Percentiles rank a stretch among this genome's conserved stretches.
These are phyloP conservation scores for Asarcornis scutulata DNA, from an alignment of 2,113 vertebrate genomes.

Conservation along the genomic window DNA sequence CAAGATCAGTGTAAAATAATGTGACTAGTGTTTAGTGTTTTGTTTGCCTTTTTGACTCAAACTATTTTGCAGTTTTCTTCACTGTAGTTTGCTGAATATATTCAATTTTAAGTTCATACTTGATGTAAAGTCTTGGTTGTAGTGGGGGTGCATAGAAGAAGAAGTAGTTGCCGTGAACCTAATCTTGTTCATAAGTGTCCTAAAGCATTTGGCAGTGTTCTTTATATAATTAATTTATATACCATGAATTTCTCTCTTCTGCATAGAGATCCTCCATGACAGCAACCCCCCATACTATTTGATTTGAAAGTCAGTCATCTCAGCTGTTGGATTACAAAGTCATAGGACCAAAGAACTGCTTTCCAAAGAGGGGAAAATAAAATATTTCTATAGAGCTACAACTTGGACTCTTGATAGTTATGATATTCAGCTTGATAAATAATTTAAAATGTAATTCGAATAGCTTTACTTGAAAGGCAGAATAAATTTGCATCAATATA, in stretches of 20 bases:
- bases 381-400: slow-evolving; percentile 1
- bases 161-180: background rate
- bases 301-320: background rate
- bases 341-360: background rate
- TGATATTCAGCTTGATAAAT: slow-evolving; percentile 61
- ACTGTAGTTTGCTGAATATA: background rate
- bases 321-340: background rate
- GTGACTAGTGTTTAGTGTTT: background rate
- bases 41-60: background rate
- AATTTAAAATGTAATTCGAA: slow-evolving; percentile 72
- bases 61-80: background rate
- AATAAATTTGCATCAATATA: slow-evolving; percentile 65
- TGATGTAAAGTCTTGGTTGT: background rate
- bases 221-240: background rate
- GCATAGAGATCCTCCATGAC: background rate
- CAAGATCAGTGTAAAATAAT: background rate
- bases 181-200: background rate
- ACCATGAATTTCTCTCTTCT: background rate
- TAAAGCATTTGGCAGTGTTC: background rate
- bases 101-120: background rate
- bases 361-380: background rate
- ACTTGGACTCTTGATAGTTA: slow-evolving; percentile 18
- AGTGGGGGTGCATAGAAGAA: background rate
- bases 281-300: background rate
- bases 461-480: slow-evolving; percentile 62